A percentile compares a stretch with the other conserved stretches of the same genome.
These are phyloP conservation scores for Steinernema khuongi DNA, from an alignment of 1,140 invertebrate genomes.

Conservation along the genomic window DNA sequence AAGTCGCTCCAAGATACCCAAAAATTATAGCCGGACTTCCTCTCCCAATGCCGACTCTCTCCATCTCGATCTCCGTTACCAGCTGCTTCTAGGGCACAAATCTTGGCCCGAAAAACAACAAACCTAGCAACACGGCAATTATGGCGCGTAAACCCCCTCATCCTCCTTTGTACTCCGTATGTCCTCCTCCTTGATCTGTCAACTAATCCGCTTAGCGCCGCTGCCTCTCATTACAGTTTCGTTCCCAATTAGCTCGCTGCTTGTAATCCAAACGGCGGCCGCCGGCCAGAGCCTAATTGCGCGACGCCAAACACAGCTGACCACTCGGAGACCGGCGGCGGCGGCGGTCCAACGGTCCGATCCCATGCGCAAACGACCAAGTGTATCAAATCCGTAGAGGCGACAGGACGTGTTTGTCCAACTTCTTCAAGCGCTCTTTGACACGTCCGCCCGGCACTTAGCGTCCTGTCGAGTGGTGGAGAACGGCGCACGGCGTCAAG, in stretches of 20 bases:
- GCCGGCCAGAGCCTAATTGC: constrained; percentile 5
- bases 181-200: neutral
- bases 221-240: constrained; percentile 16
- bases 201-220: constrained; percentile 12
- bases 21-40: no score
- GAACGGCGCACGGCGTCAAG: neutral
- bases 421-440: neutral
- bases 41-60: no score
- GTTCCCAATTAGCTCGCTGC: neutral
- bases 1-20: no score
- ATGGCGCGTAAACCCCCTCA: neutral
- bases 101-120: neutral
- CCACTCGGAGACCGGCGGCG: neutral
- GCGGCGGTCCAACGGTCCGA: neutral
- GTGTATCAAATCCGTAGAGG: neutral
- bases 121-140: neutral
- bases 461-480: neutral
- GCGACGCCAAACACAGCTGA: constrained; percentile 11
- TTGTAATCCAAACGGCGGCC: neutral
- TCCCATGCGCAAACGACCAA: neutral
- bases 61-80: no score
- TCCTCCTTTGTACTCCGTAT: constrained; percentile 8
- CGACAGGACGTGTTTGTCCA: neutral
- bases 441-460: neutral
- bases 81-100: no score